Evolutionary conservation across 2,888 invertebrate genomes (phyloP), one percentile per base, ranked within the genome.

Genomic region (Agrotis clavis): DNA sequence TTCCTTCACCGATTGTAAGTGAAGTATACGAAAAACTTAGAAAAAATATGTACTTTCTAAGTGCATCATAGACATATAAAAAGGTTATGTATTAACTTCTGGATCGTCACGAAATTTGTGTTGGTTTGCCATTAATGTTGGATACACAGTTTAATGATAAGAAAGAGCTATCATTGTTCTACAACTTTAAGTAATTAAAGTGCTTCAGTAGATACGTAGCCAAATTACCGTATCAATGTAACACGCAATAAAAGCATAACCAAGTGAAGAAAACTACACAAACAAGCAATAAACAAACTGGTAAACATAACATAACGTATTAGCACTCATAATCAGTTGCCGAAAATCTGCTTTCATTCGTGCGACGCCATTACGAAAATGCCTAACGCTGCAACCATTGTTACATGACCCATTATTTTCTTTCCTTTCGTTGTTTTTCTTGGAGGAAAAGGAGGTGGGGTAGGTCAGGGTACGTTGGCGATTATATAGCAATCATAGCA

Each of bases 401-500:
- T 88, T 86, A 60, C 74, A 71, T 79, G 93, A 91, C 56, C 92
- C 85, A 21, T 71, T 76, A 71, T 74, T 79, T 84, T 81, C 79
- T 79, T 87, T 84, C 80, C 78, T 53, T 56, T 64, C 60, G 47
- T 69, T 68, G 75, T 83, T 67, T 82, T 81, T 56, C 67, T 79
- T 68, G 59, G 63, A 67, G 72, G 11, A 61, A 68, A 83, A 85
- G 80, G 82, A 78, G 77, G 76, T 77, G 79, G 72, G 80, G 87
- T 77, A 79, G 89, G 79, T 90, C 93, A 90, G 77, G 77, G 85
- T 87, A 88, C 63, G 76, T 68, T 91, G 93, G 92, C 89, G 90
- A 94, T 93, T 94, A 92, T 91, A 91, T 91, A 93, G 93, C 94
- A 95, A 96, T 96, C 94, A 95, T 94, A 93, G 94, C 95, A 94